These are phyloP conservation scores for Cyprinodon variegatus DNA, from an alignment of 2,113 vertebrate genomes.

Conservation along the genomic window DNA sequence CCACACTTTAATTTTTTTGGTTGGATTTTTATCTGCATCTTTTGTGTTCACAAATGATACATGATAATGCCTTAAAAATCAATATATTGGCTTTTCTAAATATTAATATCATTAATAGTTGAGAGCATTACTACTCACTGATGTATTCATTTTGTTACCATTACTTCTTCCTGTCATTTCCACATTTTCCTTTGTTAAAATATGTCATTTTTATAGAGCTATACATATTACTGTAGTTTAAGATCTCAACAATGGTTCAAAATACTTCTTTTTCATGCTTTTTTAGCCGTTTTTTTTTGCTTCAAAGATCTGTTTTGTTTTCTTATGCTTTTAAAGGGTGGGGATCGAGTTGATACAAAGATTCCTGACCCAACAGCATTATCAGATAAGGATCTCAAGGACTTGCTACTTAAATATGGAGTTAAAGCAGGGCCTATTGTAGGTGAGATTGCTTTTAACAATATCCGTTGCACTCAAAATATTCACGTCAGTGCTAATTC, in stretches of 20 bases:
- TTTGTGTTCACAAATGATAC: no score
- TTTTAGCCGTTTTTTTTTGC: not conserved
- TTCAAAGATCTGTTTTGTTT: not conserved
- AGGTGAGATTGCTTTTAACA: slow-evolving; percentile 63
- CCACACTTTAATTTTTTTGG: no score
- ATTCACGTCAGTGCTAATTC: not conserved
- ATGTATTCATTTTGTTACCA: not conserved
- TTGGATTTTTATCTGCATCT: no score
- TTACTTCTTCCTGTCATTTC: not conserved
- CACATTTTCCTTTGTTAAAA: not conserved
- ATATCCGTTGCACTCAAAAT: no score
- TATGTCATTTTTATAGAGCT: no score
- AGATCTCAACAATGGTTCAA: not conserved
- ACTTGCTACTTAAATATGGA: slow-evolving; percentile 74
- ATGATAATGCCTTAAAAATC: no score
- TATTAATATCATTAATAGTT: no score
- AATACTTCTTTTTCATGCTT: not conserved
- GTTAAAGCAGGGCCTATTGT: slow-evolving; percentile 85
- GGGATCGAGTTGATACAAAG: slow-evolving; percentile 27
- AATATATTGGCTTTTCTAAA: no score
- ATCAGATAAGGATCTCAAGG: slow-evolving; percentile 79
- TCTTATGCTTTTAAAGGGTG: slow-evolving; percentile 4
- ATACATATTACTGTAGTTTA: no score
- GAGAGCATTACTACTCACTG: no score
- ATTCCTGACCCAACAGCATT: slow-evolving; percentile 70